These are phyloP conservation scores for Ceratina australensis DNA, from an alignment of 1,140 invertebrate genomes.

Conservation along the genomic window DNA sequence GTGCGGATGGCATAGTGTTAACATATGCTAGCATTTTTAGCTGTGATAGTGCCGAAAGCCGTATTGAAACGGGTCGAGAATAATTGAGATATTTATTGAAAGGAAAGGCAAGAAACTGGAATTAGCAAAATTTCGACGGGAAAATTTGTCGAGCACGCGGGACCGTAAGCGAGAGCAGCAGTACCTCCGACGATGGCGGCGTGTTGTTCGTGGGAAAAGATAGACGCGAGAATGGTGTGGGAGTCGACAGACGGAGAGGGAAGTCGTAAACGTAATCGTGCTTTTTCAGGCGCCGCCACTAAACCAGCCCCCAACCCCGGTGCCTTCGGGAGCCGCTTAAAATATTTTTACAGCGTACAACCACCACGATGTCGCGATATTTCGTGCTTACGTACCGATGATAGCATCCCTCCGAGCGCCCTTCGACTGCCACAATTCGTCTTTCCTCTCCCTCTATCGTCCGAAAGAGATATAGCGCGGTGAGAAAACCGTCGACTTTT, in stretches of 20 bases:
- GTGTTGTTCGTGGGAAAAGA: conserved; percentile 12
- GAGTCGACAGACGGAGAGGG: conserved; percentile 31
- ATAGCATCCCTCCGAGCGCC: neutral
- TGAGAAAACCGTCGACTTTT: too few relatives aligned
- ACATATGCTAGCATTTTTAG: too few relatives aligned
- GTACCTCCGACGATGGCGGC: neutral
- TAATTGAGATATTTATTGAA: too few relatives aligned
- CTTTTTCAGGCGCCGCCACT: conserved; percentile 62
- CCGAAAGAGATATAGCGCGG: too few relatives aligned
- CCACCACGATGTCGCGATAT: conserved; percentile 44
- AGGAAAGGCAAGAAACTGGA: too few relatives aligned
- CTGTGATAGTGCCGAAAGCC: too few relatives aligned
- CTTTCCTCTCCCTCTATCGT: neutral
- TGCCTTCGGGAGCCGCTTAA: conserved; percentile 57
- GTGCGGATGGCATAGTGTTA: too few relatives aligned
- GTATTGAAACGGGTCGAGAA: too few relatives aligned
- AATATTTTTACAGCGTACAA: conserved; percentile 60
- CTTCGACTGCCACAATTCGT: neutral
- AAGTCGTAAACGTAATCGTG: conserved; percentile 66
- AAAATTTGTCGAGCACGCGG: conserved; percentile 33
- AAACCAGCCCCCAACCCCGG: conserved; percentile 37
- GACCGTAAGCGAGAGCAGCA: neutral
- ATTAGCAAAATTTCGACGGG: too few relatives aligned
- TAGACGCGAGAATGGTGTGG: neutral
- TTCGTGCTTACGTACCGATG: conserved; percentile 48